phyloP scores from a whole-genome alignment of 37 sponge, comb jelly and placozoan genomes.

The Diacarnus erythraeanus region DNA sequence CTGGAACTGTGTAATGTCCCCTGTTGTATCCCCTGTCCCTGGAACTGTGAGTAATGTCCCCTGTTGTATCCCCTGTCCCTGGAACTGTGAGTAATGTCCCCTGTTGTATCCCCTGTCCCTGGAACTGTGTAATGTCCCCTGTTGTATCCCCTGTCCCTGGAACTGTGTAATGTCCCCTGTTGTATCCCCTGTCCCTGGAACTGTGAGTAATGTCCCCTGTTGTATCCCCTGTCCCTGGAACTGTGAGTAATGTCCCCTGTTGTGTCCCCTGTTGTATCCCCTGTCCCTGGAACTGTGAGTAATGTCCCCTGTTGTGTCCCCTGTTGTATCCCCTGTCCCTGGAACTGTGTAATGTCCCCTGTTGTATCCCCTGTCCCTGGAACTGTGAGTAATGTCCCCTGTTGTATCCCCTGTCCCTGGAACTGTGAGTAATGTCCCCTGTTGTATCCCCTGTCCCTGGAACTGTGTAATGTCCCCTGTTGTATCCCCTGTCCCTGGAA shows the following conservation, averaged over 20 bases:
- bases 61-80: conserved; percentile 49
- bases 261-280: conserved; percentile 23
- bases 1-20: conserved; percentile 66
- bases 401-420: conserved; percentile 63
- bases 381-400: conserved; percentile 52
- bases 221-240: conserved; percentile 67
- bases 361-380: conserved; percentile 71
- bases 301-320: too few relatives aligned
- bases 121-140: conserved; percentile 59
- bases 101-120: conserved; percentile 49
- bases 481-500: conserved; percentile 72
- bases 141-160: conserved; percentile 71
- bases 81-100: conserved; percentile 70
- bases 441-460: conserved; percentile 63
- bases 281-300: conserved; percentile 75
- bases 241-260: too few relatives aligned
- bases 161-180: conserved; percentile 40
- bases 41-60: conserved; percentile 70
- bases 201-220: conserved; percentile 45
- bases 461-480: conserved; percentile 40
- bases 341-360: conserved; percentile 59
- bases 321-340: conserved; percentile 49
- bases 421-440: conserved; percentile 52
- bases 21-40: conserved; percentile 57
- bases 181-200: conserved; percentile 72